Percentiles rank a stretch among this genome's conserved stretches.
These are phyloP conservation scores for Clarias macrocephalus DNA, from an alignment of 2,113 vertebrate species.

Conservation along the genomic window DNA sequence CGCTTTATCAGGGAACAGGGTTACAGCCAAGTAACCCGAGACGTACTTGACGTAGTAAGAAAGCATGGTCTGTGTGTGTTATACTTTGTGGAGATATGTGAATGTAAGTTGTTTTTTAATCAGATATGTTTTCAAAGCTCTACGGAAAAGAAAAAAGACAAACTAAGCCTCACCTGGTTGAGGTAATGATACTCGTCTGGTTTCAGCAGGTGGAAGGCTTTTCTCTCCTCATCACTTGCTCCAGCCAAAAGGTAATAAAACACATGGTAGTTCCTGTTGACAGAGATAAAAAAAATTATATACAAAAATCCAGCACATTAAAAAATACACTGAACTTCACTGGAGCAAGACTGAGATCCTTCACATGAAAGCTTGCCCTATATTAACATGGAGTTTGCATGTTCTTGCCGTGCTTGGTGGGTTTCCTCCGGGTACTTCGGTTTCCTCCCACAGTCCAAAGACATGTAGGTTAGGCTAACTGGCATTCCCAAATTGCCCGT, in stretches of 20 bases:
- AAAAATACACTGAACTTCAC: background rate
- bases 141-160: background rate
- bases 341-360: background rate
- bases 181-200: conserved; percentile 96
- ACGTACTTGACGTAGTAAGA: background rate
- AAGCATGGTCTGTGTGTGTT: background rate
- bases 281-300: background rate
- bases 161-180: conserved; percentile 81
- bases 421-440: too few relatives aligned
- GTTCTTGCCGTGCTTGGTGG: too few relatives aligned
- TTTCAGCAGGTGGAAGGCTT: conserved; percentile 87
- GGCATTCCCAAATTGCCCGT: too few relatives aligned
- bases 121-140: background rate
- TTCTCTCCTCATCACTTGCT: conserved; percentile 89
- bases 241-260: conserved; percentile 97
- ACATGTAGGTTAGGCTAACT: too few relatives aligned
- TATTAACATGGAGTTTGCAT: too few relatives aligned
- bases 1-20: too few relatives aligned
- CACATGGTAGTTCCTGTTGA: conserved; percentile 93
- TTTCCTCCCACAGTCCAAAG: too few relatives aligned
- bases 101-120: background rate
- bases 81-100: background rate
- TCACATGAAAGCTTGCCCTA: background rate
- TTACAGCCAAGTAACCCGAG: too few relatives aligned
- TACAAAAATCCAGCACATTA: background rate